These are phyloP conservation scores for Platanista minor DNA, from an alignment of 2,113 vertebrate species.

Conservation along the genomic window DNA sequence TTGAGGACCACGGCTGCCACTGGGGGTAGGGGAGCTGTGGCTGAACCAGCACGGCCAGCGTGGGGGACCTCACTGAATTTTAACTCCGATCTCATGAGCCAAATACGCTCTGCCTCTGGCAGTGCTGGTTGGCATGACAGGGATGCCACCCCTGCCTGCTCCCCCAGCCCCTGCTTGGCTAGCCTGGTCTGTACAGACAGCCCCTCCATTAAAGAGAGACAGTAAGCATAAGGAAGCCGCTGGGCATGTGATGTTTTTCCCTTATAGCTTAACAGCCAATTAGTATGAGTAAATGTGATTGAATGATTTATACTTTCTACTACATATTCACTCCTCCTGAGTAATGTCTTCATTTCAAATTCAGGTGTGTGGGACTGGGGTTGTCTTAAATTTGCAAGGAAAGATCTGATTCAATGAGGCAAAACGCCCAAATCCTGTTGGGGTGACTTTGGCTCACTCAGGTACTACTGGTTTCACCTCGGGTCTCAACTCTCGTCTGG, in stretches of 20 bases:
- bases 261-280: slow-evolving; percentile 5
- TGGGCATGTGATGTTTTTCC: not conserved
- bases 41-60: rapidly evolving
- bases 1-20: not conserved
- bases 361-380: not conserved
- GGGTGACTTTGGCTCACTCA: not conserved
- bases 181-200: not conserved
- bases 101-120: not conserved
- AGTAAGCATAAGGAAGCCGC: not conserved
- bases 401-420: not conserved
- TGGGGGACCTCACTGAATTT: not conserved
- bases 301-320: not conserved
- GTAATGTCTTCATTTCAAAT: not conserved
- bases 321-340: not conserved
- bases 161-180: not conserved
- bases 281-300: not conserved
- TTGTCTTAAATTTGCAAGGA: not conserved
- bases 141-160: rapidly evolving
- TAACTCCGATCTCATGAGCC: not conserved
- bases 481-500: not conserved
- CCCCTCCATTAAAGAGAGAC: not conserved
- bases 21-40: no score
- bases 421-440: not conserved
- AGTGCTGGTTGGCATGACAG: not conserved
- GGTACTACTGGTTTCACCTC: not conserved